Percentiles rank a stretch among this genome's conserved stretches.
Evolutionary conservation across 2,888 invertebrate species (phyloP).

Genomic region (Philaethria dido): DNA sequence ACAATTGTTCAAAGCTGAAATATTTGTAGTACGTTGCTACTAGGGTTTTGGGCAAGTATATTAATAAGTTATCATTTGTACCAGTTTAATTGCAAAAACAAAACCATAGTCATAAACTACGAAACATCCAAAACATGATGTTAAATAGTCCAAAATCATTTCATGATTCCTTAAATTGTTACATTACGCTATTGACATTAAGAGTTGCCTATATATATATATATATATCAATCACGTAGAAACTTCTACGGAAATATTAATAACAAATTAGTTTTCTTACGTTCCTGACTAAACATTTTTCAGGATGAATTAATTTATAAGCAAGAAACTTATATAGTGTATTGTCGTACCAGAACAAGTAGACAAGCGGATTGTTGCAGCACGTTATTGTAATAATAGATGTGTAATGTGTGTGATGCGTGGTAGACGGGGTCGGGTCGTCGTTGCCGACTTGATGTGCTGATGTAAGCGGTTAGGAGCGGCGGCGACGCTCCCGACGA

Average conservation of each 20-base stretch:
- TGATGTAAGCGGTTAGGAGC: constrained; percentile 66
- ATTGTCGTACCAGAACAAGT: neutral
- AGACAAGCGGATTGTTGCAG: neutral
- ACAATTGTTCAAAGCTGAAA: neutral
- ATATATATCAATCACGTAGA: neutral
- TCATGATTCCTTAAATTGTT: neutral
- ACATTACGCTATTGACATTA: neutral
- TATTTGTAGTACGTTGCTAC: neutral
- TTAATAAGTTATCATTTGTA: neutral
- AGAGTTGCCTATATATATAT: neutral
- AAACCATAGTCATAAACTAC: neutral
- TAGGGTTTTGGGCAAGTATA: neutral
- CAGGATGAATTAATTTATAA: neutral
- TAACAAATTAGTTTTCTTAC: neutral
- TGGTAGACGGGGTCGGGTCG: neutral
- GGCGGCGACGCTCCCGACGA: constrained; percentile 68
- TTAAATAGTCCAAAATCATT: neutral
- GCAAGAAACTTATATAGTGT: neutral
- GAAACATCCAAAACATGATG: neutral
- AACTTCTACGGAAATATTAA: neutral
- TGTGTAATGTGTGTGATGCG: constrained; percentile 1
- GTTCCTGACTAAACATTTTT: neutral
- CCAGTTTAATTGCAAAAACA: neutral
- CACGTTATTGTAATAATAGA: constrained; percentile 8
- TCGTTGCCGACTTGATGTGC: constrained; percentile 52